Evolutionary conservation across 2,888 invertebrate species (phyloP), one percentile per base, ranked within the genome.

Genomic region (Pristionchus entomophagus): DNA sequence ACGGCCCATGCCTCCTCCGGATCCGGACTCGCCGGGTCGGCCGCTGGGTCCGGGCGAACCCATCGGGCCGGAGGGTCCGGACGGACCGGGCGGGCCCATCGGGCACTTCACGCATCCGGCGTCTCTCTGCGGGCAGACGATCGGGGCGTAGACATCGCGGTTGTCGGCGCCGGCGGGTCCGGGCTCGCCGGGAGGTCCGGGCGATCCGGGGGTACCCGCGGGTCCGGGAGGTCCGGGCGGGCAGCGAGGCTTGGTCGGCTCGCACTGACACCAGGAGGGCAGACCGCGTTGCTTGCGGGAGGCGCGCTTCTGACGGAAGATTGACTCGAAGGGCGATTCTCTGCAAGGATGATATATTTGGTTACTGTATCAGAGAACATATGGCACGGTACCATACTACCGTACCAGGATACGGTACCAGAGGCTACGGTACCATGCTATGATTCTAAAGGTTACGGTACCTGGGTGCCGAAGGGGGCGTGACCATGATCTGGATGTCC

Each of bases 401-500:
- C n/a, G n/a, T n/a, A n/a, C n/a, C n/a, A n/a, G n/a, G n/a, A n/a
- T n/a, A n/a, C n/a, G n/a, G n/a, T n/a, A n/a, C n/a, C n/a, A n/a
- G n/a, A n/a, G n/a, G n/a, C n/a, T n/a, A n/a, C n/a, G n/a, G n/a
- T n/a, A n/a, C n/a, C n/a, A n/a, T n/a, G n/a, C n/a, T n/a, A n/a
- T n/a, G n/a, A n/a, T n/a, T n/a, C n/a, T n/a, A n/a, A n/a, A n/a
- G n/a, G n/a, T n/a, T 65, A 65, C 65, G 12, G 38, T 73, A 73
- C 73, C 73, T 87, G 82, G 93, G 93, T 87, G 91, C 90, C 81
- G 90, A 87, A 59, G 93, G 93, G 41, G 93, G 92, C 12, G 92
- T 89, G 80, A 93, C 93, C 56, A 88, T 86, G 87, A 93, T 88
- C 86, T 93, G 92, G 84, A 92, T 88, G 86, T 92, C 91, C 92